These are phyloP conservation scores for Pelobates cultripes DNA, from an alignment of 2,797 vertebrate species.

Conservation along the genomic window DNA sequence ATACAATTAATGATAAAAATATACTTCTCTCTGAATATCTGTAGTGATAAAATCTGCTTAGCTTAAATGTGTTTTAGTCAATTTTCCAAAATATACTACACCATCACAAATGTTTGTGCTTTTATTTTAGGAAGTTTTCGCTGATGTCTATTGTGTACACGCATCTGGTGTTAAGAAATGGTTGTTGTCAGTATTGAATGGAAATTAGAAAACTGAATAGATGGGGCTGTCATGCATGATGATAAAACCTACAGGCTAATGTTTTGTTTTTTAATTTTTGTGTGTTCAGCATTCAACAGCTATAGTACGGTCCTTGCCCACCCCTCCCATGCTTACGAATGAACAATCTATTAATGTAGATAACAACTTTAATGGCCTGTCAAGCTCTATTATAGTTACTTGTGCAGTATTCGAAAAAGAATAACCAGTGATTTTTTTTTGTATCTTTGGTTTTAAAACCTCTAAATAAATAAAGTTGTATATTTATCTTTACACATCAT, in stretches of 20 bases:
- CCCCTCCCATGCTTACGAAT: neutral
- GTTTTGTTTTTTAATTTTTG: neutral
- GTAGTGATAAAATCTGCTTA: too few relatives aligned
- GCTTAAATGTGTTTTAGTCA: too few relatives aligned
- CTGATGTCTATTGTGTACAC: neutral
- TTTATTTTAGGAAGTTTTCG: neutral
- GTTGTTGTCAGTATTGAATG: neutral
- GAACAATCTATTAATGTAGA: neutral
- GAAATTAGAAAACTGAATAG: neutral
- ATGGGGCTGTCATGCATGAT: neutral
- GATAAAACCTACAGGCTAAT: neutral
- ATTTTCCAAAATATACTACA: too few relatives aligned
- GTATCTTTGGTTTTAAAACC: too few relatives aligned
- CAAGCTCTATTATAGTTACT: neutral
- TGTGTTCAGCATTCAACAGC: neutral
- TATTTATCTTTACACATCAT: too few relatives aligned
- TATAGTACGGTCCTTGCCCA: neutral
- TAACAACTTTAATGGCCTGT: slow-evolving; percentile 1
- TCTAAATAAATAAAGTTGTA: too few relatives aligned
- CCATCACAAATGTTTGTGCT: neutral
- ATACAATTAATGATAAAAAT: too few relatives aligned
- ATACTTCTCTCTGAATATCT: too few relatives aligned
- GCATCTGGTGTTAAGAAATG: neutral
- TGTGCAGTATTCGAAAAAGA: neutral
- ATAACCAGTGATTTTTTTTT: neutral